These are phyloP conservation scores for Xylota segnis DNA, from an alignment of 2,888 invertebrate species.

Conservation along the genomic window DNA sequence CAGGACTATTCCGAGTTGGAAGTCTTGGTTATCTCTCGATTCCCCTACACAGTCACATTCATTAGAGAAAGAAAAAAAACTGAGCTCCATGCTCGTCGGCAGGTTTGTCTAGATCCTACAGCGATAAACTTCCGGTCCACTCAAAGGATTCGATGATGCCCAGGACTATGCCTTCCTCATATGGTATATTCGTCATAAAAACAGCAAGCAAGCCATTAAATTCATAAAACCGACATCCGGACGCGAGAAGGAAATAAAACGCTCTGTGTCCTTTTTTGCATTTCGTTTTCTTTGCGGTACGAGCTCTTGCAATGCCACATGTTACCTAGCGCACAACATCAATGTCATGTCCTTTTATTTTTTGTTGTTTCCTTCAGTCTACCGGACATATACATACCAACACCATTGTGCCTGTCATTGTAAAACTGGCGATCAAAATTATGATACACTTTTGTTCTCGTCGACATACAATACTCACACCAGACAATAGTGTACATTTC, in stretches of 20 bases:
- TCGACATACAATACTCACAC: conserved; percentile 55
- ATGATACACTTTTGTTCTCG: conserved; percentile 73
- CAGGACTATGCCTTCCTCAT: conserved; percentile 1
- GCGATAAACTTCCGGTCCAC: conserved; percentile 47
- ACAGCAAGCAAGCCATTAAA: conserved; percentile 11
- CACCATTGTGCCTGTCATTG: conserved; percentile 17
- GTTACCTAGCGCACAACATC: conserved; percentile 42
- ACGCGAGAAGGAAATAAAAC: conserved; percentile 40
- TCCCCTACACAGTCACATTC: no score
- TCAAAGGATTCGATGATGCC: conserved; percentile 37
- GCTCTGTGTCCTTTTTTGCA: conserved; percentile 56
- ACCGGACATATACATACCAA: conserved; percentile 62
- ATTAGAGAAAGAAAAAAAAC: not conserved
- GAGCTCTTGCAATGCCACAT: conserved; percentile 30
- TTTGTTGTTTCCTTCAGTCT: conserved; percentile 6
- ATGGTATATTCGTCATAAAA: conserved; percentile 8
- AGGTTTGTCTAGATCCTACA: not conserved
- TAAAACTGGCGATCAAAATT: conserved; percentile 64
- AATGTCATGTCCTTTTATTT: conserved; percentile 34
- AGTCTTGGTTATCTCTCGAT: no score
- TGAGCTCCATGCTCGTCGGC: not conserved
- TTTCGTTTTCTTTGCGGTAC: conserved; percentile 26
- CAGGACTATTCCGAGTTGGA: no score
- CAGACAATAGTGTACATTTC: conserved; percentile 75
- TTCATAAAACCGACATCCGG: conserved; percentile 60